phyloP scores from a whole-genome alignment of 2,797 vertebrate genomes.

The Poliocrania exsul region DNA sequence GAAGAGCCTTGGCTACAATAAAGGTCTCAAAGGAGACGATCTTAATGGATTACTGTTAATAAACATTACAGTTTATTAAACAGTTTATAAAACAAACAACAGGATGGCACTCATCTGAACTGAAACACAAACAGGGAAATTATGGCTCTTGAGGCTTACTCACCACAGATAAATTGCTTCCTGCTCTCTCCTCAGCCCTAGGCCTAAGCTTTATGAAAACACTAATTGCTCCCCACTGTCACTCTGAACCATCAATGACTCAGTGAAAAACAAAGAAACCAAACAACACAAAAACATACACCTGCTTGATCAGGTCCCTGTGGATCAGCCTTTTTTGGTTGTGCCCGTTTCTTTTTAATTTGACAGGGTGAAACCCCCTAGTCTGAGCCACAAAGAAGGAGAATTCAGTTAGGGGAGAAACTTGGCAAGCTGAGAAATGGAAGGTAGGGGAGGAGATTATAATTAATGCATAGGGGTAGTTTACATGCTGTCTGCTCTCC shows the following conservation, averaged over 20 bases:
- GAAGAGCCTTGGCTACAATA: neutral
- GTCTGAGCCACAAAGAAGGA: neutral
- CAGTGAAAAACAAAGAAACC: neutral
- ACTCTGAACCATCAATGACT: neutral
- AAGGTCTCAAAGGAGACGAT: constrained; percentile 12
- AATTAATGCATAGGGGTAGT: constrained; percentile 27
- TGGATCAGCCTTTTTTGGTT: neutral
- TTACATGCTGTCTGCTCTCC: constrained; percentile 44
- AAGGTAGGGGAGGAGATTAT: neutral
- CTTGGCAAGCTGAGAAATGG: neutral
- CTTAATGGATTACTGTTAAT: constrained; percentile 57
- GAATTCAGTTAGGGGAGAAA: neutral
- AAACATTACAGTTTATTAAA: constrained; percentile 60
- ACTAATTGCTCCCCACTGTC: constrained; percentile 7
- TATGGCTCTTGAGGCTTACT: constrained; percentile 46
- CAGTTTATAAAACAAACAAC: constrained; percentile 56
- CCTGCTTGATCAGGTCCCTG: neutral
- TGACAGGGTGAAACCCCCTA: neutral
- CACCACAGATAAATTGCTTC: constrained; percentile 44
- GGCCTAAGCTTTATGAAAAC: constrained; percentile 38
- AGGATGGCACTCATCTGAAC: constrained; percentile 39
- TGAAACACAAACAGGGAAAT: constrained; percentile 49
- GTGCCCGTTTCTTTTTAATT: neutral
- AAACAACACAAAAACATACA: neutral
- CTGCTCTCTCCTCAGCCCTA: constrained; percentile 2